Percentiles rank a stretch among this genome's conserved stretches.
phyloP scores from a whole-genome alignment of 2,797 vertebrate genomes.

The Sylvia borin region DNA sequence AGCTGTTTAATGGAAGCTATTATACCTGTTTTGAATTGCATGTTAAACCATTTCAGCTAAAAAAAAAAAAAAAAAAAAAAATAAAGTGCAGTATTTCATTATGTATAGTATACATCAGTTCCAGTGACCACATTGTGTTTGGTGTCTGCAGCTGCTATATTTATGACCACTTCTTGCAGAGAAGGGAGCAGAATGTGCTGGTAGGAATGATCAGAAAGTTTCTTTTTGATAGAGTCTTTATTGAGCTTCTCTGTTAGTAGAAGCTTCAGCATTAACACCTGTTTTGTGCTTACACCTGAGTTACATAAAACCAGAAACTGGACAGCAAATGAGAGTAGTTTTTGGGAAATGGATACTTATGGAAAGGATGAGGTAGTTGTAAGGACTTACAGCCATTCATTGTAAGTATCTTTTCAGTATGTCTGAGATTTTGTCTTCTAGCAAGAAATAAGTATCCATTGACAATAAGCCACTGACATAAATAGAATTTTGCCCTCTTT shows the following conservation, averaged over 20 bases:
- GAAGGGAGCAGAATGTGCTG: not conserved
- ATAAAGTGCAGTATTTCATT: not conserved
- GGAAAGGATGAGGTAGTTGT: not conserved
- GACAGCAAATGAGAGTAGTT: not conserved
- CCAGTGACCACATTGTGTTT: not conserved
- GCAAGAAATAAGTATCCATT: not conserved
- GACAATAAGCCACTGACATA: not conserved
- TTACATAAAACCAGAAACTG: not conserved
- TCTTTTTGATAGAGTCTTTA: not conserved
- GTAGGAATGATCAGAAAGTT: not conserved
- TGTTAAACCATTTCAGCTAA: conserved; percentile 12
- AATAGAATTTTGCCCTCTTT: not conserved
- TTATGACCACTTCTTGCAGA: not conserved
- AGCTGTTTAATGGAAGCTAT: not conserved
- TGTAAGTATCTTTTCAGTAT: not conserved
- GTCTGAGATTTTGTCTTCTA: not conserved
- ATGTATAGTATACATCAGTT: not conserved
- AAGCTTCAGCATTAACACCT: not conserved
- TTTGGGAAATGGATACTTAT: not conserved
- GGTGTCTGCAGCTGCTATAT: conserved; percentile 4
- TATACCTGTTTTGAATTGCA: conserved; percentile 13
- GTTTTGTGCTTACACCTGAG: not conserved
- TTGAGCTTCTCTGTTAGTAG: not conserved
- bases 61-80: not conserved
- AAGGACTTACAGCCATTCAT: not conserved